Base-by-base conservation (phyloP, 2,888 invertebrate species). In the Pheosia gnoma region DNA sequence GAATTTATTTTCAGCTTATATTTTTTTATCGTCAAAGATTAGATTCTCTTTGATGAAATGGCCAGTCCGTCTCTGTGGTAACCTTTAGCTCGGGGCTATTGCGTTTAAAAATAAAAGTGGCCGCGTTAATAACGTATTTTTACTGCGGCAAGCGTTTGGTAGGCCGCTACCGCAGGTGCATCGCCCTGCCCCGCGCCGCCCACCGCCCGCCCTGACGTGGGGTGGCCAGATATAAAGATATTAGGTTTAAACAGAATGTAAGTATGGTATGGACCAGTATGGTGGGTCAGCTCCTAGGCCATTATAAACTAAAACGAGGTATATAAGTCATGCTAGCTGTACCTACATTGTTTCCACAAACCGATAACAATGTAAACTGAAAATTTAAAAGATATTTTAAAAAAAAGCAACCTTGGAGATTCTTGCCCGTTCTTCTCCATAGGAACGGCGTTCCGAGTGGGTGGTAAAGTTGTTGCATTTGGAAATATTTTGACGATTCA, bases 51-150 rank as follows among this genome's bases (percentile, higher is more conserved):
- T 8, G 25, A 25, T 25, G 25, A 25, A 25, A 25, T 25, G 11
- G 53, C 37, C 6, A 87, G 65, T 90, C 74, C 90, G 77, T 73
- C 83, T 75, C 91, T 87, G 90, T 56, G 62, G 76, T 93, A 93
- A 93, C 93, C 93, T 93, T 93, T 93, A 90, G 89, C 92, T 92
- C 83, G 89, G 81, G 89, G 93, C 91, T 85, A 89, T 89, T 88
- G 86, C 83, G 80, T 86, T 86, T 87, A 91, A 92, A 93, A 93
- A 93, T 90, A 92, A 93, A 93, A 91, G 88, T 86, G 85, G 79
- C 77, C 71, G 86, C 86, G 88, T 90, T 93, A 92, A 91, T 93
- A 92, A 89, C 86, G 89, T 90, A 89, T 87, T 86, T 89, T 85
- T 85, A 86, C 80, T 82, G 82, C 80, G 78, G 75, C 68, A 68